phyloP scores from a whole-genome alignment of 2,888 invertebrate genomes.

The Hedya salicella region DNA sequence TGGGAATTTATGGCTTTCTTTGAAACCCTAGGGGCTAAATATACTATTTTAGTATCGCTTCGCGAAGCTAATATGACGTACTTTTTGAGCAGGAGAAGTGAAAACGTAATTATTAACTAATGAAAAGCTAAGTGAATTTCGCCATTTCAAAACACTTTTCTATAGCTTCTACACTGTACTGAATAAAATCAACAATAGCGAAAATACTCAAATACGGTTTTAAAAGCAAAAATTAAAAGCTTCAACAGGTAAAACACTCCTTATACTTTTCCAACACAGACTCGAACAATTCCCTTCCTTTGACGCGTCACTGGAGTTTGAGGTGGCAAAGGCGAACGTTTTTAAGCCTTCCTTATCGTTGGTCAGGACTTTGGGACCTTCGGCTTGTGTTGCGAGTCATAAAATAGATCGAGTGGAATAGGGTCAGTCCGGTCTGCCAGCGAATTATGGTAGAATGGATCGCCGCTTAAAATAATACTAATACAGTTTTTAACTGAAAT shows the following conservation, averaged over 20 bases:
- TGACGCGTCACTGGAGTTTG: slow-evolving; percentile 24
- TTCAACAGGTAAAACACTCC: not conserved
- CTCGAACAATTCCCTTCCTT: slow-evolving; percentile 12
- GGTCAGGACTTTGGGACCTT: slow-evolving; percentile 29
- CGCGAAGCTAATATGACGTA: too few species aligned
- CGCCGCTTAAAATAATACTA: not conserved
- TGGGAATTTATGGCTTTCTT: too few species aligned
- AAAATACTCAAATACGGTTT: not conserved
- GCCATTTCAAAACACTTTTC: not conserved
- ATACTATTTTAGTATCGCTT: too few species aligned
- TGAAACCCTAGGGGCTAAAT: too few species aligned
- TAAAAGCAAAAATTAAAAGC: not conserved
- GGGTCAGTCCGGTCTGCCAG: slow-evolving; percentile 30
- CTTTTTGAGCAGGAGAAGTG: too few species aligned
- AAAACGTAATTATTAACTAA: too few species aligned
- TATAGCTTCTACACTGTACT: not conserved
- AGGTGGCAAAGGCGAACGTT: slow-evolving; percentile 10
- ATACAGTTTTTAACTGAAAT: not conserved
- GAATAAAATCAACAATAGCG: not conserved
- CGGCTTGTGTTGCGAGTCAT: slow-evolving; percentile 31
- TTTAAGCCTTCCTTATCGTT: slow-evolving; percentile 37
- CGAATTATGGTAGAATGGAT: slow-evolving; percentile 34
- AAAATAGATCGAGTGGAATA: slow-evolving; percentile 39
- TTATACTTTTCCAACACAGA: not conserved
- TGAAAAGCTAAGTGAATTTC: not conserved